Evolutionary conservation across 2,113 vertebrate species (phyloP), one percentile per base, ranked within the genome.

Genomic region (Fulica atra): DNA sequence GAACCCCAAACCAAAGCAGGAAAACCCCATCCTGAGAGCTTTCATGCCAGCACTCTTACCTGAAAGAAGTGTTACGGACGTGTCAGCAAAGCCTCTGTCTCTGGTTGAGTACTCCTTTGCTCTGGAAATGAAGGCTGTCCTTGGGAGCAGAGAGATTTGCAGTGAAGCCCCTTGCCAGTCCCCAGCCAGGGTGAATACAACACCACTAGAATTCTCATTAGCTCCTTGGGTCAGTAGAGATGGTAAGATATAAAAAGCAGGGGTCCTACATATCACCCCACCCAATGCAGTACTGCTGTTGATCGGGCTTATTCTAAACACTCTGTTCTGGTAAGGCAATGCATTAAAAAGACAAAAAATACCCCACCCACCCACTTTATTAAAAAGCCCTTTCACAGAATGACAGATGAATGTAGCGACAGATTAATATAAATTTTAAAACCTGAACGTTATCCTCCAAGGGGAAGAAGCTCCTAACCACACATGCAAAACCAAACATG

Each of bases 401-500:
- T 88, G 79, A 81, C 88, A 92, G 84, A n/a, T 92, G n/a, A 96
- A 92, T 76, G 68, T 53, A 92, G 68, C 83, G 70, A 87, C 84
- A 95, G 79, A 74, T 81, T 68, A 91, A 91, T 71, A 90, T 44
- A 82, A 80, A 81, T 81, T 93, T 94, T 85, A 87, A 96, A 96
- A 83, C 44, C 36, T 70, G 81, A 95, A 89, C 20, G 12, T 85
- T 85, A 86, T 86, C 46, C 38, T 94, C 24, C 51, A 83, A 76
- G 83, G 70, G 53, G 18, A 24, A 85, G 83, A 89, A 60, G 28
- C 65, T 91, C 42, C 79, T 79, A 91, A 91, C 87, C 51, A 84
- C 60, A 66, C 19, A 44, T 68, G 72, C 61, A 81, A 94, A 96
- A 96, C 94, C 72, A 96, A 95, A 96, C 96, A 93, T 54, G 50